Conservation (phyloP, 2,113 vertebrate species). For the Oreochromis spilurus region DNA sequence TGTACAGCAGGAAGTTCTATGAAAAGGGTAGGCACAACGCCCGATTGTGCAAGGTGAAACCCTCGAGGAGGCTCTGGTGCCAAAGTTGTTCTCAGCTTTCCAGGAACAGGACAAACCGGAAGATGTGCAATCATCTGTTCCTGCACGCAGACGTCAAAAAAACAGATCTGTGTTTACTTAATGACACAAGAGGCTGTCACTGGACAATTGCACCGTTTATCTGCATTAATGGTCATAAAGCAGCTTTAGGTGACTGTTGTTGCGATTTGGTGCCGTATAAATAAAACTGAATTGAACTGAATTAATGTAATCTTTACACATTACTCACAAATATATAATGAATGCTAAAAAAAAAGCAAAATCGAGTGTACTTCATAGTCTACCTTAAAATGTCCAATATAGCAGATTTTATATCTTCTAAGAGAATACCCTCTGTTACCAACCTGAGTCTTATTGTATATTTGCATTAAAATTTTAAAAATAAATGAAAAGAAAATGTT, state of each 20-base stretch:
- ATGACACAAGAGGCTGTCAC: background rate
- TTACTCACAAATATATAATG: background rate
- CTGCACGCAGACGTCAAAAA: background rate
- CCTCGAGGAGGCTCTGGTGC: constrained; percentile 2
- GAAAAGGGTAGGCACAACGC: constrained; percentile 7
- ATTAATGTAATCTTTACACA: background rate
- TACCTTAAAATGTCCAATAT: background rate
- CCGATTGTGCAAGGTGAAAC: constrained; percentile 39
- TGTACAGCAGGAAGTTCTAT: constrained; percentile 41
- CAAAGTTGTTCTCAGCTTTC: constrained; percentile 27
- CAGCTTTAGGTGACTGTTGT: background rate
- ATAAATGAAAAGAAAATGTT: background rate
- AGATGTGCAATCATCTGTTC: background rate
- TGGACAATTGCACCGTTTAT: background rate
- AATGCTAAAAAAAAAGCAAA: background rate
- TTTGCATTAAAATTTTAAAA: background rate
- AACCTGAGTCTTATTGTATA: background rate
- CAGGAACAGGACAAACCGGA: constrained; percentile 26
- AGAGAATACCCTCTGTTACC: background rate
- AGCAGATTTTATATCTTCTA: background rate
- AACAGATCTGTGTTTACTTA: background rate
- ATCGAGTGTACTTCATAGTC: background rate
- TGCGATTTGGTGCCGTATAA: background rate
- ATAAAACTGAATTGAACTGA: background rate
- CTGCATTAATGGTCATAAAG: background rate